A percentile compares a stretch with the other conserved stretches of the same genome.
phyloP scores from a whole-genome alignment of 2,888 invertebrate genomes.

The Zonitis immaculata region DNA sequence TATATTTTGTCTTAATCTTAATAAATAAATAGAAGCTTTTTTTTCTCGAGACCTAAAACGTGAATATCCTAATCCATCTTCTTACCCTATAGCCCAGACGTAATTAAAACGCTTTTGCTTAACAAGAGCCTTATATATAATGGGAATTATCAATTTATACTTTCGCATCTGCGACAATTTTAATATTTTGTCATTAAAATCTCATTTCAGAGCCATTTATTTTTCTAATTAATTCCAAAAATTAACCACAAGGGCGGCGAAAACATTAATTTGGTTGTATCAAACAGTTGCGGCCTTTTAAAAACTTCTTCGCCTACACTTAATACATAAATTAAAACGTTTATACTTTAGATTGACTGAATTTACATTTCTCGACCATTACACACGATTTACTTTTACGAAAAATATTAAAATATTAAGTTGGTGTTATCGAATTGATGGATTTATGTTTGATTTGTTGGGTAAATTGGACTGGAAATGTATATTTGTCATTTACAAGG shows the following conservation, averaged over 20 bases:
- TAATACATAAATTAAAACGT: conserved; percentile 22
- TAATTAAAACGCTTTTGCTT: conserved; percentile 42
- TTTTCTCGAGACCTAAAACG: conserved; percentile 32
- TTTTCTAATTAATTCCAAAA: conserved; percentile 46
- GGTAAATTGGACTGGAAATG: background rate
- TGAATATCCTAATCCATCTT: conserved; percentile 43
- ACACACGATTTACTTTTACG: conserved; percentile 4
- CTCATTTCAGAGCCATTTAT: conserved; percentile 45
- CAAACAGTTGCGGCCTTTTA: conserved; percentile 22
- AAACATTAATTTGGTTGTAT: conserved; percentile 22
- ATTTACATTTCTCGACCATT: conserved; percentile 18
- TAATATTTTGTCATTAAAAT: conserved; percentile 49
- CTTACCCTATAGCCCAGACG: conserved; percentile 35
- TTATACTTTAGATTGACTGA: conserved; percentile 11
- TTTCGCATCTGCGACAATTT: conserved; percentile 49
- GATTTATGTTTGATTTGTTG: background rate
- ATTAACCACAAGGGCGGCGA: conserved; percentile 39
- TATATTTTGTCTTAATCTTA: conserved; percentile 9
- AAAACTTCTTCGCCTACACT: conserved; percentile 23
- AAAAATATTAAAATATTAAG: background rate
- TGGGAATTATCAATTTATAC: conserved; percentile 48
- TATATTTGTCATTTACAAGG: conserved; percentile 24
- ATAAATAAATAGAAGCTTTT: conserved; percentile 20
- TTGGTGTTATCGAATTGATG: too few relatives aligned
- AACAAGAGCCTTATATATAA: conserved; percentile 45